A percentile compares a stretch with the other conserved stretches of the same genome.
Conservation (phyloP, 1,140 invertebrate genomes). For the Macrobrachium rosenbergii region DNA sequence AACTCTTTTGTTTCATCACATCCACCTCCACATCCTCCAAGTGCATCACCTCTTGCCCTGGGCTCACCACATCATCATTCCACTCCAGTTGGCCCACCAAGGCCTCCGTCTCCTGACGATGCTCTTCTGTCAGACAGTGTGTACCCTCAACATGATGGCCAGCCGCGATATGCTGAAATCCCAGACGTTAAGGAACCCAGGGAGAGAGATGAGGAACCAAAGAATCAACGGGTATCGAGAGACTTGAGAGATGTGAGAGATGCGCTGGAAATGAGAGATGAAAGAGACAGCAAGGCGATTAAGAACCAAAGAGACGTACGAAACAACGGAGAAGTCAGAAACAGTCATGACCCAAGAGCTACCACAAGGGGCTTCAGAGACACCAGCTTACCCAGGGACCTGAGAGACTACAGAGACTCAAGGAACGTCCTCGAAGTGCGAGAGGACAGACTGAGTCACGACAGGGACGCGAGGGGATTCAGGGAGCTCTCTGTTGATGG, state of each 20-base stretch:
- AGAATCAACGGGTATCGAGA: conserved; percentile 29
- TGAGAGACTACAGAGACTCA: conserved; percentile 30
- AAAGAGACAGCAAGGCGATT: background rate
- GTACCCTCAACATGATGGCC: conserved; percentile 50
- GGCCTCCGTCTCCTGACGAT: conserved; percentile 35
- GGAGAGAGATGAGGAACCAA: conserved; percentile 6
- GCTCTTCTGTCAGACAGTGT: conserved; percentile 55
- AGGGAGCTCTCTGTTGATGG: conserved; percentile 33
- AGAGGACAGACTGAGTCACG: conserved; percentile 19
- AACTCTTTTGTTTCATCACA: background rate
- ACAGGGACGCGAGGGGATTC: conserved; percentile 5
- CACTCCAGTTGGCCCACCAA: conserved; percentile 1
- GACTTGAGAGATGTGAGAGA: conserved; percentile 37
- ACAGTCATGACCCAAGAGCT: conserved; percentile 2
- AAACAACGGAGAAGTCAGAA: conserved; percentile 14
- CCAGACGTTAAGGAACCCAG: background rate
- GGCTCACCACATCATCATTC: conserved; percentile 36
- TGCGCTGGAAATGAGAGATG: background rate
- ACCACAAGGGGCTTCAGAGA: conserved; percentile 26
- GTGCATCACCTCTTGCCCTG: conserved; percentile 28
- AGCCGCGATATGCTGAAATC: conserved; percentile 57
- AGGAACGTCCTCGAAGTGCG: conserved; percentile 11
- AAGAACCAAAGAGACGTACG: conserved; percentile 20
- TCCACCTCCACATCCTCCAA: conserved; percentile 6
- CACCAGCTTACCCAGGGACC: conserved; percentile 41